A percentile compares a stretch with the other conserved stretches of the same genome.
Conservation (phyloP, 2,888 invertebrate species). For the Nineta flava region DNA sequence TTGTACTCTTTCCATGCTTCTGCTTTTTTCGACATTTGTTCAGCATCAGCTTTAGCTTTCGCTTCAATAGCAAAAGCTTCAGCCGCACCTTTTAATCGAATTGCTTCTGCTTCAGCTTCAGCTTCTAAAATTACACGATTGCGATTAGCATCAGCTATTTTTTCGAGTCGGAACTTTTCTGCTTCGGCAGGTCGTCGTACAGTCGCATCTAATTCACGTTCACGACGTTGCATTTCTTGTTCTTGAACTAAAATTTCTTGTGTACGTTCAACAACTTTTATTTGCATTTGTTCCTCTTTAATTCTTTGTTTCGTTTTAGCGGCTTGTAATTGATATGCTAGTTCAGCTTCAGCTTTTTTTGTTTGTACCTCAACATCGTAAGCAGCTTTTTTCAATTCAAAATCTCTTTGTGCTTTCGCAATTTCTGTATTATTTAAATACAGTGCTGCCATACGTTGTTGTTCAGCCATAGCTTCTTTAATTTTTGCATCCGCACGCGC, state of each 20-base stretch:
- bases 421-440: conserved; percentile 94
- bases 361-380: conserved; percentile 96
- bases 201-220: conserved; percentile 85
- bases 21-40: conserved; percentile 94
- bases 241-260: conserved; percentile 72
- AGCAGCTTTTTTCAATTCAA: conserved; percentile 90
- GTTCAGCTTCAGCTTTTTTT: conserved; percentile 82
- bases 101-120: conserved; percentile 86
- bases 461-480: conserved; percentile 91
- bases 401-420: conserved; percentile 91
- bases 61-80: conserved; percentile 89
- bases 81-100: conserved; percentile 70
- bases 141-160: conserved; percentile 85
- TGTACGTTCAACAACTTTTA: conserved; percentile 75
- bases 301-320: conserved; percentile 92
- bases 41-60: conserved; percentile 90
- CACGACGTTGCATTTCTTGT: conserved; percentile 72
- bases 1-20: conserved; percentile 96
- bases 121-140: conserved; percentile 83
- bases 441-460: conserved; percentile 86
- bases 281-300: conserved; percentile 96
- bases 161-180: conserved; percentile 80
- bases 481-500: conserved; percentile 84
- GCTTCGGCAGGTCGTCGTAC: conserved; percentile 91
- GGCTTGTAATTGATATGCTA: conserved; percentile 86